Conservation (phyloP, 2,113 vertebrate genomes). For the Micronycteris hirsuta region DNA sequence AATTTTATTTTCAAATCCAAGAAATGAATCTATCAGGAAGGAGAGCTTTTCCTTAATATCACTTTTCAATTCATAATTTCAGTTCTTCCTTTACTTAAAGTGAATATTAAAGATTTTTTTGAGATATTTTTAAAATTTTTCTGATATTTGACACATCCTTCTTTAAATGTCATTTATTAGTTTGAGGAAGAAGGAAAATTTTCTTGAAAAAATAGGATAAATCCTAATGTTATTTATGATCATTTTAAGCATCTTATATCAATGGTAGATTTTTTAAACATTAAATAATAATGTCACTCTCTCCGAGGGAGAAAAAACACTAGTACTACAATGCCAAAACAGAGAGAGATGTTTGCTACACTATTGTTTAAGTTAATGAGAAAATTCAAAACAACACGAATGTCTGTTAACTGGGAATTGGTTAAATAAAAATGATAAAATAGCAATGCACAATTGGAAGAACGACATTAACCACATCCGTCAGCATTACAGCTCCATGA, state of each 20-base stretch:
- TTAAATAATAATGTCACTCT: not conserved
- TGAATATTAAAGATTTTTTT: not conserved
- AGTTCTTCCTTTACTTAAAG: not conserved
- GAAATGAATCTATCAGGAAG: slow-evolving; percentile 31
- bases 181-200: slow-evolving; percentile 3
- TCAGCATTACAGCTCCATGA: not conserved
- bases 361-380: slow-evolving; percentile 11
- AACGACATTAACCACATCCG: not conserved
- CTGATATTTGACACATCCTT: not conserved
- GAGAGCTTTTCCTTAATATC: not conserved
- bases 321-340: not conserved
- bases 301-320: not conserved
- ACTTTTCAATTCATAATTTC: not conserved
- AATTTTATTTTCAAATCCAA: slow-evolving; percentile 54
- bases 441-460: not conserved
- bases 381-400: not conserved
- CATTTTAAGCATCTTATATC: not conserved
- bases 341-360: not conserved
- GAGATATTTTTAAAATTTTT: not conserved
- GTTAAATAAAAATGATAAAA: not conserved
- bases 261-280: not conserved
- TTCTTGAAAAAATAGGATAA: not conserved
- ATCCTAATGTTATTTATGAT: not conserved
- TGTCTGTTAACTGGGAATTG: not conserved
- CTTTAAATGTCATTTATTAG: not conserved